A percentile compares a stretch with the other conserved stretches of the same genome.
Evolutionary conservation across 1,140 invertebrate species (phyloP).

Genomic region (Arion vulgaris): DNA sequence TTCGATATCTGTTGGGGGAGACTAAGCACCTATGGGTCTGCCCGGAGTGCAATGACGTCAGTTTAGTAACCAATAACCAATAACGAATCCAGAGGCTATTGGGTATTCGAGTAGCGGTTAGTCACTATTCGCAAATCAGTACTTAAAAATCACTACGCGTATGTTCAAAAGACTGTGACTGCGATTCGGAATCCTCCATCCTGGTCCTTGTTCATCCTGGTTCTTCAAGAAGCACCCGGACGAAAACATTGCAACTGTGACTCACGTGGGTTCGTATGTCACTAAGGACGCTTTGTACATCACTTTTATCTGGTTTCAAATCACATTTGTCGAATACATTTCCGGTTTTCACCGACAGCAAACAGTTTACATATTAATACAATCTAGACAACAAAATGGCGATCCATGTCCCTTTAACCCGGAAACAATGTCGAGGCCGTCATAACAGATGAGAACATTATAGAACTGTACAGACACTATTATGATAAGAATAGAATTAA

Average conservation of each 20-base stretch:
- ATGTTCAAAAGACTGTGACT: neutral
- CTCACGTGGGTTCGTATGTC: conserved; percentile 49
- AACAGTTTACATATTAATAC: neutral
- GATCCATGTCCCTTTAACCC: conserved; percentile 14
- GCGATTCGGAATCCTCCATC: conserved; percentile 42
- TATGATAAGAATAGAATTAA: too few species aligned
- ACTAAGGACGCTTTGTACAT: conserved; percentile 29
- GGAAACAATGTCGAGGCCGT: neutral
- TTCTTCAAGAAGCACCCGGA: conserved; percentile 61
- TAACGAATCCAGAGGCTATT: too few species aligned
- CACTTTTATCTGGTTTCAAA: neutral
- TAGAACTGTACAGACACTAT: too few species aligned
- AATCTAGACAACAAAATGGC: conserved; percentile 20
- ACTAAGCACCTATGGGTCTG: too few species aligned
- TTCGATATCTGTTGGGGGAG: too few species aligned
- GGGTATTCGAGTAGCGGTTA: too few species aligned
- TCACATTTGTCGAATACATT: neutral
- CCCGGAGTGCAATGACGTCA: too few species aligned
- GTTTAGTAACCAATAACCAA: too few species aligned
- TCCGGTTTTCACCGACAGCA: neutral
- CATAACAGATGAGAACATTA: neutral
- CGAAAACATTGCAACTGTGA: conserved; percentile 57
- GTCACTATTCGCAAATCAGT: too few species aligned
- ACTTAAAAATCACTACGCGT: neutral
- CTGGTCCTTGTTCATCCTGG: conserved; percentile 62